These are phyloP conservation scores for Isurus oxyrinchus DNA, from an alignment of 2,113 vertebrate genomes.

Conservation along the genomic window DNA sequence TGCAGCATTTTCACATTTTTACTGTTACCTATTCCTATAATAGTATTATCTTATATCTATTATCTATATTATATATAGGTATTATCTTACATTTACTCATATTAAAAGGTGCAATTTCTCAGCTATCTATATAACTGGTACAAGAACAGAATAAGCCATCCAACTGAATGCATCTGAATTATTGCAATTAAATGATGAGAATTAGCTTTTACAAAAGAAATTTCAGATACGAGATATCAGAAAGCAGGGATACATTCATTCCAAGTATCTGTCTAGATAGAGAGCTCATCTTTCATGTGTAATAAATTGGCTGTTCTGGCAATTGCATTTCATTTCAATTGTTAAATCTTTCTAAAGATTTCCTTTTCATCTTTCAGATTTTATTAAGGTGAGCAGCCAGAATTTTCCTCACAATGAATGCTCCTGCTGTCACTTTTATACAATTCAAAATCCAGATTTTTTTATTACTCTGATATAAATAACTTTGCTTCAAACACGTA, in stretches of 20 bases:
- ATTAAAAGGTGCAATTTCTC: not conserved
- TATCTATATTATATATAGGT: too few relatives aligned
- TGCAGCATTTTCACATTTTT: not conserved
- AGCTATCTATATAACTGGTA: not conserved
- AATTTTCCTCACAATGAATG: not conserved
- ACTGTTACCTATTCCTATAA: not conserved
- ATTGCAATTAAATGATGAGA: not conserved
- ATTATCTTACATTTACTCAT: not conserved
- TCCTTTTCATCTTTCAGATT: not conserved
- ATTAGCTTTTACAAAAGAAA: not conserved
- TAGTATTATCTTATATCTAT: not conserved
- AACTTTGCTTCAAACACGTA: not conserved
- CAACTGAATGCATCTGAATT: not conserved
- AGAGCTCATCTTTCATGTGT: not conserved
- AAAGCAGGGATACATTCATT: not conserved
- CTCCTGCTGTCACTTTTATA: not conserved
- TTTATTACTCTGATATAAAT: not conserved
- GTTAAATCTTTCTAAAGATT: slow-evolving; percentile 13
- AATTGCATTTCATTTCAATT: slow-evolving; percentile 23
- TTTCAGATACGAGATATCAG: not conserved
- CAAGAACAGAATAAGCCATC: not conserved
- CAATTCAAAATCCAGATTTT: not conserved
- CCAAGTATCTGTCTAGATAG: not conserved
- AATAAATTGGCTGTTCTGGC: not conserved
- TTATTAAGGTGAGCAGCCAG: not conserved